These are phyloP conservation scores for Rynchops niger DNA, from an alignment of 2,113 vertebrate genomes.

Conservation along the genomic window DNA sequence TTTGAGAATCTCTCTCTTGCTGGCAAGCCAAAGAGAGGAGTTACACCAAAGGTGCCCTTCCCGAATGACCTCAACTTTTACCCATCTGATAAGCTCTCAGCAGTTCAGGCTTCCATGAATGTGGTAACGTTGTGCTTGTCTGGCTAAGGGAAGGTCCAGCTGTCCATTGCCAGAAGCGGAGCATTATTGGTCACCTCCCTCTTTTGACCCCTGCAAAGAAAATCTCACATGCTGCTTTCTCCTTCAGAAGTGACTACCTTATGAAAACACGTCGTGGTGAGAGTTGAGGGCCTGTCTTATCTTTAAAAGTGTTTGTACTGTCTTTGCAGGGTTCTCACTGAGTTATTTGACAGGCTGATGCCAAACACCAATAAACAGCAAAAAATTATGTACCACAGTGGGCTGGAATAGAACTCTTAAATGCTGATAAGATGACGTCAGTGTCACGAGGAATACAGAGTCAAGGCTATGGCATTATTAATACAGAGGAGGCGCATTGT, in stretches of 20 bases:
- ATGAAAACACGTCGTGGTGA: fast-evolving
- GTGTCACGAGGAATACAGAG: neutral
- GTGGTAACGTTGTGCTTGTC: neutral
- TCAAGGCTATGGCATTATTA: neutral
- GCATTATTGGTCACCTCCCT: neutral
- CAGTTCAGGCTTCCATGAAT: neutral
- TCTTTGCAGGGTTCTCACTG: neutral
- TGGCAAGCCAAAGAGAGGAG: neutral
- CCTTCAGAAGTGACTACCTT: neutral
- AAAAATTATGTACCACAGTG: neutral
- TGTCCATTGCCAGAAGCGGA: neutral
- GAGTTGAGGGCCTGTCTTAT: neutral
- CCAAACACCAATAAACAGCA: neutral
- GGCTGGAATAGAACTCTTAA: neutral
- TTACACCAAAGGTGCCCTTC: neutral
- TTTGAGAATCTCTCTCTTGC: neutral
- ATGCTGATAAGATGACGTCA: neutral
- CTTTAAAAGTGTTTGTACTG: neutral
- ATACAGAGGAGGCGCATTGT: neutral
- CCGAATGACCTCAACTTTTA: neutral
- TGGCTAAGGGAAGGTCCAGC: neutral
- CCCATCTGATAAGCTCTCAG: neutral
- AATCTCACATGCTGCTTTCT: neutral
- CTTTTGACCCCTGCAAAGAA: neutral
- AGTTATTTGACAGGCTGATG: neutral